Percentiles rank a stretch among this genome's conserved stretches.
These are phyloP conservation scores for Drosophila guanche DNA, from an alignment of 1,140 invertebrate species.

Conservation along the genomic window DNA sequence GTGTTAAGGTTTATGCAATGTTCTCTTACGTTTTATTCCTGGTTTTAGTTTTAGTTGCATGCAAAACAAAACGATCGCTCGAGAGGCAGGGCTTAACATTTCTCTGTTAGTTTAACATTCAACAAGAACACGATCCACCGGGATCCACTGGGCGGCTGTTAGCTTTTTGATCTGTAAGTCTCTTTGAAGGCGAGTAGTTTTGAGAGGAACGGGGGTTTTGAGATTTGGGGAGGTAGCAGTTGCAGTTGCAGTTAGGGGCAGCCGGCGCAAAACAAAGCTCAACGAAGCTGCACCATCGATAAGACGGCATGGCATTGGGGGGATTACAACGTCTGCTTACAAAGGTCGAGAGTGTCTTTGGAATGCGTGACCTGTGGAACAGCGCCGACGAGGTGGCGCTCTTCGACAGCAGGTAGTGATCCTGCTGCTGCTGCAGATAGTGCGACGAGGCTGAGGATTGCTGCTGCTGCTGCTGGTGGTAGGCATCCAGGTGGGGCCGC, in stretches of 20 bases:
- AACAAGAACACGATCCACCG: slow-evolving; percentile 46
- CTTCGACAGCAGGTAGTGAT: slow-evolving; percentile 75
- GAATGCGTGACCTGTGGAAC: slow-evolving; percentile 83
- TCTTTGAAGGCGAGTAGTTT: slow-evolving; percentile 17
- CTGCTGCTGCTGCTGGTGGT: slow-evolving; percentile 59
- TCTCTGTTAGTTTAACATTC: slow-evolving; percentile 48
- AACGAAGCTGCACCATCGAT: slow-evolving; percentile 40
- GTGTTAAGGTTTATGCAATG: slow-evolving; percentile 2
- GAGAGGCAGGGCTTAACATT: slow-evolving; percentile 15
- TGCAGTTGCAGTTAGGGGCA: slow-evolving; percentile 38
- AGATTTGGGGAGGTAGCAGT: neutral
- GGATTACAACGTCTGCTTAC: slow-evolving; percentile 67
- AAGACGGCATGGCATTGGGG: neutral
- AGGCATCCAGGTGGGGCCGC: slow-evolving; percentile 57
- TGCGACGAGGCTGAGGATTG: slow-evolving; percentile 54
- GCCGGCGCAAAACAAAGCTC: slow-evolving; percentile 51
- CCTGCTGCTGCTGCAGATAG: slow-evolving; percentile 72
- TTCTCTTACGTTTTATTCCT: slow-evolving; percentile 37
- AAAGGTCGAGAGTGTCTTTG: slow-evolving; percentile 83
- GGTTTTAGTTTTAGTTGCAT: slow-evolving; percentile 13
- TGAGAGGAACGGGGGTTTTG: neutral
- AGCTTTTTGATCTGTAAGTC: slow-evolving; percentile 44
- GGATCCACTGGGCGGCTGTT: slow-evolving; percentile 54
- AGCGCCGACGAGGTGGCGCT: slow-evolving; percentile 80
- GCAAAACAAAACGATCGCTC: slow-evolving; percentile 15